These are phyloP conservation scores for Eumerus sabulonum DNA, from an alignment of 2,888 invertebrate genomes.

Conservation along the genomic window DNA sequence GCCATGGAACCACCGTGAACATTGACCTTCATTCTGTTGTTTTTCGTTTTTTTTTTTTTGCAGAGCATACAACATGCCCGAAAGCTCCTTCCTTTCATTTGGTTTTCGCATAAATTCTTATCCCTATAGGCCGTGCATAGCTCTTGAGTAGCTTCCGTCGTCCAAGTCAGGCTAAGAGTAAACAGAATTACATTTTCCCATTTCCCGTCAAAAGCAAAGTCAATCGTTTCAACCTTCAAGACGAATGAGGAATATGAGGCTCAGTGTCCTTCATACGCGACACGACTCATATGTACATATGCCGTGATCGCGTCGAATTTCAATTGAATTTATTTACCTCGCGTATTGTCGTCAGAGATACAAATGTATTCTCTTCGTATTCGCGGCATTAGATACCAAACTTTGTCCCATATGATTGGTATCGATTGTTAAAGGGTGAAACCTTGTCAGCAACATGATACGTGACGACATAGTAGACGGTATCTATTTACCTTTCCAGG, in stretches of 20 bases:
- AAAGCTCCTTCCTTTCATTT: no score
- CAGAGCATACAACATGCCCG: no score
- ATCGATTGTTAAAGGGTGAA: conserved; percentile 31
- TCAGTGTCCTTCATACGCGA: conserved; percentile 49
- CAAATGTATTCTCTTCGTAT: conserved; percentile 9
- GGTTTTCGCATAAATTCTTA: no score
- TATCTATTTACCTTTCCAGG: conserved; percentile 24
- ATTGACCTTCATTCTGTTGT: no score
- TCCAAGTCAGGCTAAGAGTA: background rate
- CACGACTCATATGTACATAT: conserved; percentile 45
- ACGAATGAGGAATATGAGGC: background rate
- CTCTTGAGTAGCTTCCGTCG: no score
- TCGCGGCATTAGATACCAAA: conserved; percentile 8
- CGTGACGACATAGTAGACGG: conserved; percentile 16
- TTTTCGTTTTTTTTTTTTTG: no score
- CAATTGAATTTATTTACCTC: conserved; percentile 40
- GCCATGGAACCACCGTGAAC: no score
- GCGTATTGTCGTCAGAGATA: conserved; percentile 25
- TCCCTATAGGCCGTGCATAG: no score
- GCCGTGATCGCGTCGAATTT: conserved; percentile 63
- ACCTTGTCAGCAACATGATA: no score
- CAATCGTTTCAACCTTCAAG: no score
- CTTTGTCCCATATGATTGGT: conserved; percentile 38
- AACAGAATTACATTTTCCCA: conserved; percentile 11
- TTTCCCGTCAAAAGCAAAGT: background rate